phyloP scores from a whole-genome alignment of 2,797 vertebrate species.

The Peromyscus eremicus region DNA sequence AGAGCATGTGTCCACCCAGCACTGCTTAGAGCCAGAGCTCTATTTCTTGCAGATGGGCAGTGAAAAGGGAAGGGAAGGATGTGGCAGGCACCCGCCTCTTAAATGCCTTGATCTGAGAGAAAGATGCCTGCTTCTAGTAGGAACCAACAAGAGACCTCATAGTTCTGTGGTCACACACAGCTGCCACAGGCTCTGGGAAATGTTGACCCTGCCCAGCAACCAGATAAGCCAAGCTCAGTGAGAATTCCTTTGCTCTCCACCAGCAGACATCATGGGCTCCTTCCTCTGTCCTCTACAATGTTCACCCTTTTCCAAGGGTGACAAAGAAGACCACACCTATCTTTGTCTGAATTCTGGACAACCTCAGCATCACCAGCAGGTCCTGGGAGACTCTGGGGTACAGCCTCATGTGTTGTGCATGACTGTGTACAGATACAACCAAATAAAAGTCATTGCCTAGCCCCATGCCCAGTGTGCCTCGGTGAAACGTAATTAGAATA shows the following conservation, averaged over 20 bases:
- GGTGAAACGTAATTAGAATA: background rate
- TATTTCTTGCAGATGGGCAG: background rate
- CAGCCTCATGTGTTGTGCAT: too few species aligned
- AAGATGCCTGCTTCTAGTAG: rapidly evolving
- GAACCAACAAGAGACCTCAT: background rate
- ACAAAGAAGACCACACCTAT: background rate
- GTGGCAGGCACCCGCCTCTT: too few species aligned
- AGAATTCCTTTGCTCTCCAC: background rate
- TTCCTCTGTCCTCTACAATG: background rate
- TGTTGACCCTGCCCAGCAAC: background rate
- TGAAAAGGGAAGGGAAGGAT: rapidly evolving
- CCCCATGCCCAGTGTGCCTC: rapidly evolving
- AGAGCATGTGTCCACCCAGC: rapidly evolving
- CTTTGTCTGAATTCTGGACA: background rate
- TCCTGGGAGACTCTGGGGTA: too few species aligned
- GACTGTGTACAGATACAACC: background rate
- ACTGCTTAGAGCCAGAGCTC: rapidly evolving
- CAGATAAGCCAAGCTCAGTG: background rate
- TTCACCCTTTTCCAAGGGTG: too few species aligned
- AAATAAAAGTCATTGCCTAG: background rate
- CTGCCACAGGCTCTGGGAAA: background rate
- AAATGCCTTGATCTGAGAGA: too few species aligned
- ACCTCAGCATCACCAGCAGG: background rate
- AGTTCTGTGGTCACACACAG: rapidly evolving
- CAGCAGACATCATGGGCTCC: background rate